Conservation (phyloP, 2,797 vertebrate genomes). For the Diceros bicornis region DNA sequence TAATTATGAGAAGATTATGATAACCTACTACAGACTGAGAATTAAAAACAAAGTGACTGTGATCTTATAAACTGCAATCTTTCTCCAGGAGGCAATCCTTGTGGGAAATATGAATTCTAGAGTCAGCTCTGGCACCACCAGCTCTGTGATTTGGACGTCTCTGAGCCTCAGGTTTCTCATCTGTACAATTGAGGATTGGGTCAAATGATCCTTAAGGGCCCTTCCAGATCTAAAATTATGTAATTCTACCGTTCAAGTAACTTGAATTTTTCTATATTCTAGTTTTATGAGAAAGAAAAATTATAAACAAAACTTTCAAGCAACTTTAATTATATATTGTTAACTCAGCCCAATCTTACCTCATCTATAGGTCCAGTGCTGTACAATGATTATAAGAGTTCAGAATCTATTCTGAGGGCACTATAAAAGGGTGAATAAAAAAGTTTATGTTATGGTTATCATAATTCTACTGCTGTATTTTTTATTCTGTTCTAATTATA, state of each 20-base stretch:
- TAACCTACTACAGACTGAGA: neutral
- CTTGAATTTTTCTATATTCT: neutral
- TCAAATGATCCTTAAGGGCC: neutral
- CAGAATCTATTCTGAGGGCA: neutral
- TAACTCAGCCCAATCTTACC: neutral
- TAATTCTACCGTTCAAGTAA: neutral
- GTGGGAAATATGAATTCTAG: neutral
- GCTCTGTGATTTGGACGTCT: neutral
- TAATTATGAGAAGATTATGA: neutral
- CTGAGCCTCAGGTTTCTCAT: neutral
- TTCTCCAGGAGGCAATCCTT: neutral
- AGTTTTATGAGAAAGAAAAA: constrained; percentile 48
- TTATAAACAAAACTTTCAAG: neutral
- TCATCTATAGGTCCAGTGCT: neutral
- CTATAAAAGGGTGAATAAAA: constrained; percentile 15
- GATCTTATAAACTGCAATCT: neutral
- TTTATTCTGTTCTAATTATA: constrained; percentile 47
- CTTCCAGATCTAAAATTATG: neutral
- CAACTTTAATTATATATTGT: neutral
- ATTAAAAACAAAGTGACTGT: neutral
- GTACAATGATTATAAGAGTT: constrained; percentile 21
- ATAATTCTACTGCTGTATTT: neutral
- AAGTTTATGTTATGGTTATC: neutral
- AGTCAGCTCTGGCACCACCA: neutral
- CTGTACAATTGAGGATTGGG: neutral